Base-by-base conservation (phyloP, 2,113 vertebrate species). In the Ibidorhyncha struthersii region DNA sequence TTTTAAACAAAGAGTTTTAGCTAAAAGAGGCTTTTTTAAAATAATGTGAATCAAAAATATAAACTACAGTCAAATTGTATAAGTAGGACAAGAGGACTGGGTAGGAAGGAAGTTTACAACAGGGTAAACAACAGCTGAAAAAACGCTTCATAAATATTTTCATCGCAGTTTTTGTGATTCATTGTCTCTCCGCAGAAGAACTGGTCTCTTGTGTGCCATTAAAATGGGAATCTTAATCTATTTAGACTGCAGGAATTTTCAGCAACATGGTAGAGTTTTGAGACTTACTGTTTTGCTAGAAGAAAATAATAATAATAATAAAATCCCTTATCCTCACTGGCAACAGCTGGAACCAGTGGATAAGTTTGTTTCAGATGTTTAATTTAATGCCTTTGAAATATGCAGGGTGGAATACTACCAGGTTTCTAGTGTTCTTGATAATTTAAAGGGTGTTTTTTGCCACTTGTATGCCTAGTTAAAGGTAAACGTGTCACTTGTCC, bases 301-400 rank as follows among this genome's bases (percentile, higher is more conserved):
- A 87, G 22, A 38, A 62, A 74, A 77, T 73, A 73, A 32, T 12
- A 40, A 56, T 45, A 47, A 62, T 23, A 53, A 90, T 65, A 69
- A 32, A 30, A 3, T 59, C 53, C 47, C n/a, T 86, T 82, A 69
- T 78, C 52, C 73, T 94, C 58, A 25, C 26, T 49, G 56, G 40
- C 56, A 84, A 89, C 69, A 93, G 40, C 80, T 96, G 92, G 30
- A 87, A 89, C 40, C 8, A 6, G 61, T 79, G 83, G 83, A 59
- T 89, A 90, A 84, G 34, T 91, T 89, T 76, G 45, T 36, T 94
- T 82, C 82, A 93, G 38, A 73, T 55, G 14, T 89, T 93, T 77
- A 82, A 79, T 82, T 82, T 49, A 85, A 80, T 65, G 15, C 30
- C 49, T 95, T 80, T 87, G 66, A 91, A 85, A 77, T 65, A 61